phyloP scores from a whole-genome alignment of 2,888 invertebrate species.

The Calameuta idolon region DNA sequence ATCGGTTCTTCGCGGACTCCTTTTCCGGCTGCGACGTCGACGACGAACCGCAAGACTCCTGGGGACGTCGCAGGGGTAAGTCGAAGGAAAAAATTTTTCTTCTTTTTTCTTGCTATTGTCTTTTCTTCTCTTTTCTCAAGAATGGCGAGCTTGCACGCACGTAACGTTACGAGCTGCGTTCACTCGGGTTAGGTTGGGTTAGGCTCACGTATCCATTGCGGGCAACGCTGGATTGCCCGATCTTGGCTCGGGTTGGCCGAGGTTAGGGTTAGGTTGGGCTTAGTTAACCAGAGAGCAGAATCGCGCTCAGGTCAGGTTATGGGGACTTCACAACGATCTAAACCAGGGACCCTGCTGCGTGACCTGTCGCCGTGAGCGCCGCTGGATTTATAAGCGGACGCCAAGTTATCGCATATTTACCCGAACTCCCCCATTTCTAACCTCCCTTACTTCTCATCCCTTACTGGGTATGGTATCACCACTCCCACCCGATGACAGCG shows the following conservation, averaged over 20 bases:
- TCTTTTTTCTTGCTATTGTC: no score
- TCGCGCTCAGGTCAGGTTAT: background rate
- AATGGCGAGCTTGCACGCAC: background rate
- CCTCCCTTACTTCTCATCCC: constrained; percentile 28
- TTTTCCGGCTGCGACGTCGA: background rate
- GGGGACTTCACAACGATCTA: constrained; percentile 9
- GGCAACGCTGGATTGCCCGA: background rate
- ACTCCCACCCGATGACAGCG: constrained; percentile 49
- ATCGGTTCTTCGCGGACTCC: background rate
- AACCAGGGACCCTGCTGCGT: constrained; percentile 54
- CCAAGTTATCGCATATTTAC: constrained; percentile 67
- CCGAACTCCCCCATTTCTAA: constrained; percentile 25
- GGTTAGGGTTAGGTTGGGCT: background rate
- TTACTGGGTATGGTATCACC: constrained; percentile 26
- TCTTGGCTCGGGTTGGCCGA: background rate
- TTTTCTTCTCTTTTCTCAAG: background rate
- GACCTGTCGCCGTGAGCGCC: constrained; percentile 65
- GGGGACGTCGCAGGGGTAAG: background rate
- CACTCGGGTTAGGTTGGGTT: background rate
- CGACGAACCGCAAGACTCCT: background rate
- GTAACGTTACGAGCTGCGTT: background rate
- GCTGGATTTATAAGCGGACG: constrained; percentile 65
- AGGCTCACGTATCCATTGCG: background rate
- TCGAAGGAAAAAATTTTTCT: background rate
- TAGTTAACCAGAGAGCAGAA: background rate